These are phyloP conservation scores for Andrena bucephala DNA, from an alignment of 2,888 invertebrate species.

Conservation along the genomic window DNA sequence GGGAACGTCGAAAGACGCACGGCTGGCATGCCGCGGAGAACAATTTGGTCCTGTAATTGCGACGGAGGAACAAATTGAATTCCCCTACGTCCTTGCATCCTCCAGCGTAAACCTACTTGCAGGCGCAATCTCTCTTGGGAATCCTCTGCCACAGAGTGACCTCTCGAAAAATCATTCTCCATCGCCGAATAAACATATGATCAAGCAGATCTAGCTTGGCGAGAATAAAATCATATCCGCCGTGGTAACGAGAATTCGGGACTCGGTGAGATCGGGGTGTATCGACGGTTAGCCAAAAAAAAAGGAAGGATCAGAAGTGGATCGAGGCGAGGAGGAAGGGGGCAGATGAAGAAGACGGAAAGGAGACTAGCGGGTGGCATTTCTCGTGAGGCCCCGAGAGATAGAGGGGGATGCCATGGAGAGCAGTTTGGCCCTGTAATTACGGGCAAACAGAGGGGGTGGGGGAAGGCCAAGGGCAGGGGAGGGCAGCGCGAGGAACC, in stretches of 20 bases:
- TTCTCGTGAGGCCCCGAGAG: conserved; percentile 43
- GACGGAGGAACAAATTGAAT: conserved; percentile 62
- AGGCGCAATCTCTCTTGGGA: conserved; percentile 14
- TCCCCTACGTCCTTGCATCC: conserved; percentile 45
- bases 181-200: conserved; percentile 5
- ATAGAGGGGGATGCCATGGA: conserved; percentile 63
- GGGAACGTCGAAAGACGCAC: conserved; percentile 49
- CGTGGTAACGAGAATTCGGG: neutral
- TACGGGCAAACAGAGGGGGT: conserved; percentile 76
- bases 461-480: conserved; percentile 56
- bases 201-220: too few species aligned
- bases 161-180: conserved; percentile 20
- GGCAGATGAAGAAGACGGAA: conserved; percentile 56
- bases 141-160: neutral
- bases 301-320: neutral
- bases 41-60: conserved; percentile 64
- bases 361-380: conserved; percentile 73
- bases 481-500: conserved; percentile 68
- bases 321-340: neutral
- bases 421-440: conserved; percentile 82
- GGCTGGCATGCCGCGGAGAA: conserved; percentile 39
- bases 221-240: neutral
- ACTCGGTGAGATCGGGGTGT: conserved; percentile 12
- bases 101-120: conserved; percentile 24
- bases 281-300: conserved; percentile 21